A percentile compares a stretch with the other conserved stretches of the same genome.
Evolutionary conservation across 2,113 vertebrate genomes (phyloP).

Genomic region (Aplodontia rufa): DNA sequence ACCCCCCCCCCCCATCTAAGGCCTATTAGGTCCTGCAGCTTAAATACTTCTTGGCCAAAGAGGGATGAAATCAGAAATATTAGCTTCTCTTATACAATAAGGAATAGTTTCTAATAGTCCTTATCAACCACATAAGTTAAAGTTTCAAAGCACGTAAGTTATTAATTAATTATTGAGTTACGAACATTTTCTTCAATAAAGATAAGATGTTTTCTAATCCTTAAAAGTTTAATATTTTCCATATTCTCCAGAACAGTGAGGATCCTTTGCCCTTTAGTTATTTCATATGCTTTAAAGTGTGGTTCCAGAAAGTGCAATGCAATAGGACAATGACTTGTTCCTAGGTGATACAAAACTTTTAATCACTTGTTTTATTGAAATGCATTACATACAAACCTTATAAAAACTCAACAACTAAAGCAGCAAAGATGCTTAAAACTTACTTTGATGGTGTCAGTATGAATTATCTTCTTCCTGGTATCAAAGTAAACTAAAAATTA

Average conservation of each 20-base stretch:
- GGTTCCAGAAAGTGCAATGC: neutral
- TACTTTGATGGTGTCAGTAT: neutral
- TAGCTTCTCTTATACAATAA: neutral
- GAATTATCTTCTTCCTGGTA: neutral
- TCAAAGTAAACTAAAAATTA: neutral
- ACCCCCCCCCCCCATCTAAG: neutral
- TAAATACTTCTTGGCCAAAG: neutral
- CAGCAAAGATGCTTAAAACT: neutral
- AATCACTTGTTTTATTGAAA: neutral
- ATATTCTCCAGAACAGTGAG: neutral
- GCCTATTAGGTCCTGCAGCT: neutral
- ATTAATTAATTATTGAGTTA: neutral
- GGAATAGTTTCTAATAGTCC: neutral
- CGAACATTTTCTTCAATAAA: slow-evolving; percentile 8
- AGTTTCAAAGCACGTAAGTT: neutral
- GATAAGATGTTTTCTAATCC: neutral
- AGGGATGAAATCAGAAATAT: neutral
- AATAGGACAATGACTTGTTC: neutral
- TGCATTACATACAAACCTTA: neutral
- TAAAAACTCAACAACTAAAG: slow-evolving; percentile 13
- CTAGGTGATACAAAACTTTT: neutral
- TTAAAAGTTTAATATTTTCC: neutral
- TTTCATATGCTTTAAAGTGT: neutral
- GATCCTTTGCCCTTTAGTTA: slow-evolving; percentile 7
- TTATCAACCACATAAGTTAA: neutral